A percentile compares a stretch with the other conserved stretches of the same genome.
These are phyloP conservation scores for Ophion obscuratus DNA, from an alignment of 2,888 invertebrate species.

Conservation along the genomic window DNA sequence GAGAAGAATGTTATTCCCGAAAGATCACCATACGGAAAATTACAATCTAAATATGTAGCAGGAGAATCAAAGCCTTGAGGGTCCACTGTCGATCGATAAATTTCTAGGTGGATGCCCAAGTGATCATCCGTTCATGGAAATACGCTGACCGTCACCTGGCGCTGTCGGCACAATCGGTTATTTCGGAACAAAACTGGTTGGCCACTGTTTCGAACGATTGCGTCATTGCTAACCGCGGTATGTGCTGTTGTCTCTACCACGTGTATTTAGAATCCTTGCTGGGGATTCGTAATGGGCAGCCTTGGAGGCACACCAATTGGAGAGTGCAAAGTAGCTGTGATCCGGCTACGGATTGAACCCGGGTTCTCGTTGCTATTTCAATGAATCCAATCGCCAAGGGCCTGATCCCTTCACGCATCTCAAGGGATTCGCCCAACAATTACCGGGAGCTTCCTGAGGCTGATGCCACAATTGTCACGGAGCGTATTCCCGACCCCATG, in stretches of 20 bases:
- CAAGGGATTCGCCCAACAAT: conserved; percentile 51
- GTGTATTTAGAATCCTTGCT: conserved; percentile 24
- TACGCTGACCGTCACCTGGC: too few species aligned
- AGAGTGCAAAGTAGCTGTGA: conserved; percentile 36
- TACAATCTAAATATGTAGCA: too few species aligned
- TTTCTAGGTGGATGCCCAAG: too few species aligned
- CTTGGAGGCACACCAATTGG: conserved; percentile 36
- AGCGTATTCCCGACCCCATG: conserved; percentile 38
- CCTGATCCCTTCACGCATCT: conserved; percentile 24
- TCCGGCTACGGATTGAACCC: background rate
- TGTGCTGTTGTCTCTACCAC: background rate
- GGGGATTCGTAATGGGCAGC: conserved; percentile 6
- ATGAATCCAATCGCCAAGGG: conserved; percentile 41
- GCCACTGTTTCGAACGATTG: too few species aligned
- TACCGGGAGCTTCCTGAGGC: conserved; percentile 42
- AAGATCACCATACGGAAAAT: too few species aligned
- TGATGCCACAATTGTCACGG: conserved; percentile 48
- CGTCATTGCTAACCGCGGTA: background rate
- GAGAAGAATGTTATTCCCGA: too few species aligned
- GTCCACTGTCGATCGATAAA: too few species aligned
- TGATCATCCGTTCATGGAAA: too few species aligned
- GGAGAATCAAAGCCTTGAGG: too few species aligned
- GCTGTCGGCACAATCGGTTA: too few species aligned
- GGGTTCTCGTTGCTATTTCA: conserved; percentile 20
- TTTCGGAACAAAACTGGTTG: background rate